phyloP scores from a whole-genome alignment of 2,797 vertebrate genomes.

The Cottoperca gobio region DNA sequence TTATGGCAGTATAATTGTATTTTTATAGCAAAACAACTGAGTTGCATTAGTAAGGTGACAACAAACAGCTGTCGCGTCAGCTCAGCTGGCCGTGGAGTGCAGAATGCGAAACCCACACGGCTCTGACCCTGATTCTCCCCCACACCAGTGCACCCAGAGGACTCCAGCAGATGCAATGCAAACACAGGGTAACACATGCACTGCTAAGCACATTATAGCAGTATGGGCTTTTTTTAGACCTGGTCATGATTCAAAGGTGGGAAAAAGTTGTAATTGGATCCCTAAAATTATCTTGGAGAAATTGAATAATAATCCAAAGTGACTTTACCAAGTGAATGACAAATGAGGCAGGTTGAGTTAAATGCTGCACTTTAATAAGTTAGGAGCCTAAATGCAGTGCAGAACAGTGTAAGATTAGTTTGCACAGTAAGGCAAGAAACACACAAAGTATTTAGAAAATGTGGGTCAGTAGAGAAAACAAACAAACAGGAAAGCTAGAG shows the following conservation, averaged over 20 bases:
- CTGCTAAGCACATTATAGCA: slow-evolving; percentile 51
- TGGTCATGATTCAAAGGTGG: slow-evolving; percentile 34
- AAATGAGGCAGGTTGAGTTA: slow-evolving; percentile 21
- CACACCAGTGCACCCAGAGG: slow-evolving; percentile 52
- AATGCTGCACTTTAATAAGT: slow-evolving; percentile 40
- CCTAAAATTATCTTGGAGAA: slow-evolving; percentile 33
- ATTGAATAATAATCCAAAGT: slow-evolving; percentile 34
- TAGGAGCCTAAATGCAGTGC: slow-evolving; percentile 27
- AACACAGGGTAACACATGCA: slow-evolving; percentile 56
- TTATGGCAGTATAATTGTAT: not conserved
- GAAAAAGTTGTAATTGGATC: slow-evolving; percentile 25
- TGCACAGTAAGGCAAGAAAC: slow-evolving; percentile 21
- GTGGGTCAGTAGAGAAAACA: slow-evolving; percentile 35
- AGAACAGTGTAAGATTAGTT: slow-evolving; percentile 34
- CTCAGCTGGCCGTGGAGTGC: slow-evolving; percentile 56
- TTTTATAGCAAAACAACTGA: slow-evolving; percentile 8
- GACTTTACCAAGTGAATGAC: slow-evolving; percentile 38
- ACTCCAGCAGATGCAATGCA: slow-evolving; percentile 52
- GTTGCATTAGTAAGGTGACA: slow-evolving; percentile 43
- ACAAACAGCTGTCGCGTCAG: slow-evolving; percentile 75
- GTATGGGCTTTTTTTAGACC: slow-evolving; percentile 27
- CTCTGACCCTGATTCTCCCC: slow-evolving; percentile 65
- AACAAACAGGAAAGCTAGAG: slow-evolving; percentile 50
- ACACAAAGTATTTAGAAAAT: slow-evolving; percentile 43
- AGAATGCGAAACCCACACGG: slow-evolving; percentile 56